phyloP scores from a whole-genome alignment of 2,113 vertebrate genomes.

The Tylochromis polylepis region DNA sequence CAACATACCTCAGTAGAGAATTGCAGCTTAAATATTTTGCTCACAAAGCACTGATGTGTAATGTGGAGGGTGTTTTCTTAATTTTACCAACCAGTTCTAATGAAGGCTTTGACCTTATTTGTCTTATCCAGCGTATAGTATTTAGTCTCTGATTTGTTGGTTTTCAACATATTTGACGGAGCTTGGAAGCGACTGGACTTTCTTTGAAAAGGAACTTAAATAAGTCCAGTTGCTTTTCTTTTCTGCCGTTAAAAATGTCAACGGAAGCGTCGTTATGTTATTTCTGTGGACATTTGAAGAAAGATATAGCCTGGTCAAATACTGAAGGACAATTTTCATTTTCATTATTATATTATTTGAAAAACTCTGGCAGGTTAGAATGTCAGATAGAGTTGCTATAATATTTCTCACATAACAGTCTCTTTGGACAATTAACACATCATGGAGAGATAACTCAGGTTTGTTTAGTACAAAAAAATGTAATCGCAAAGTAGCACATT shows the following conservation, averaged over 20 bases:
- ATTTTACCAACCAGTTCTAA: background rate
- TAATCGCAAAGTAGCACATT: too few species aligned
- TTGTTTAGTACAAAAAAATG: too few species aligned
- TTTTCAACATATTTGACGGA: background rate
- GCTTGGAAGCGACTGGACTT: background rate
- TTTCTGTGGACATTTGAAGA: background rate
- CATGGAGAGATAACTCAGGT: background rate
- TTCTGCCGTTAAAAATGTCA: background rate
- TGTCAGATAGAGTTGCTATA: background rate
- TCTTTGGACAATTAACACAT: background rate
- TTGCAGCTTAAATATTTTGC: background rate
- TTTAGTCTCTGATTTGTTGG: background rate
- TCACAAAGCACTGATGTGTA: background rate
- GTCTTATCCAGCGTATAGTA: background rate
- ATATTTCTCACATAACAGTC: background rate
- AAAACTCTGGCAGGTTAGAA: background rate
- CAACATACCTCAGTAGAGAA: background rate
- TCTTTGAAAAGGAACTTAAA: background rate
- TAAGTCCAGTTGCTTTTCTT: background rate
- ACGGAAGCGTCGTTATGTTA: background rate
- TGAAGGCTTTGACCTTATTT: background rate
- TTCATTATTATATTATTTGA: background rate
- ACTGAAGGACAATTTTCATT: background rate
- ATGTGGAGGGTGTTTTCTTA: background rate
- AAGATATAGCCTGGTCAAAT: background rate